Base-by-base conservation (phyloP, 2,113 vertebrate genomes). In the Heliornis fulica region DNA sequence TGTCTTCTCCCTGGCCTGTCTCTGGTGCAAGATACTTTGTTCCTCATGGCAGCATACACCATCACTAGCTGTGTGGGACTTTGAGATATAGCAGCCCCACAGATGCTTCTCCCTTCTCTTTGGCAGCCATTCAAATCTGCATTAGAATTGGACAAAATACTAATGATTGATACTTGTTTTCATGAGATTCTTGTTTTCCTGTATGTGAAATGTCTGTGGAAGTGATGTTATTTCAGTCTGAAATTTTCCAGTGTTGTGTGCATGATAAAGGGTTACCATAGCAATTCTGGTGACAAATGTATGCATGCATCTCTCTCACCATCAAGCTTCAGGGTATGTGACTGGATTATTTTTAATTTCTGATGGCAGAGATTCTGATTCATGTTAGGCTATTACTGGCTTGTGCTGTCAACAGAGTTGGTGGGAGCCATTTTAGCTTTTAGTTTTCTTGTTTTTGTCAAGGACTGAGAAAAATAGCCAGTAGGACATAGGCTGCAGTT, bases 331-430 rank as follows among this genome's bases (percentile, higher is more conserved):
- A 51, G 48, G 16, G 21, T 56, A 60, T 60, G 32, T 51, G 60
- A 71, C 60, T 36, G 41, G 36, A 71, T 15, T 68, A 40, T 92
- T 95, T 90, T 80, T 88, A 61, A 64, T 92, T 94, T 84, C 61
- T 92, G 34, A 69, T 78, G 77, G 72, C 81, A 84, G 83, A 56
- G 65, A 43, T 83, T 94, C 69, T 89, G 65, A 69, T 95, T 96
- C 15, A 25, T 26, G 31, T 84, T 87, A 56, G 61, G 21, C 53
- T 91, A 2, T 78, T 94, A 26, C 81, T 84, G 70, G 69, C 28
- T 71, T 32, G 11, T 61, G 25, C 48, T 56, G 46, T 87, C 65
- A 82, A 20, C 48, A 60, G 64, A 78, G 14, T 60, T 87, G 50
- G 31, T 82, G 90, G 75, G 75, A 94, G 69, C 36, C 31, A 38